A percentile compares a stretch with the other conserved stretches of the same genome.
Conservation (phyloP, 1,140 invertebrate species). For the roundworm (Caenorhabditis elegans) region WBcel235 BX284605.5:1143001-1143500, state of each 20-base stretch:
- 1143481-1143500: neutral
- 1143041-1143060: neutral
- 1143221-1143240: too few species aligned
- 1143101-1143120: slow-evolving; percentile 13
- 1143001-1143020: neutral
- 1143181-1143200: neutral
- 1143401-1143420: too few species aligned
- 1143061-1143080: neutral
- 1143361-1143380: too few species aligned
- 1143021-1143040: neutral
- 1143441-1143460: slow-evolving; percentile 16
- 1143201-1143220: too few species aligned
- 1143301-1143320: too few species aligned
- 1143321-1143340: too few species aligned
- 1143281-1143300: too few species aligned
- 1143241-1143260: too few species aligned
- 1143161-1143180: neutral
- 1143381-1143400: too few species aligned
- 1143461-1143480: slow-evolving; percentile 32
- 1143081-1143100: slow-evolving; percentile 38
- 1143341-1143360: too few species aligned
- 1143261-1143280: too few species aligned
- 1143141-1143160: slow-evolving; percentile 36
- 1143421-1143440: too few species aligned
- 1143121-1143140: neutral